Evolutionary conservation across 2,888 invertebrate species (phyloP), one percentile per base, ranked within the genome.

Genomic region (Biston stratarius): DNA sequence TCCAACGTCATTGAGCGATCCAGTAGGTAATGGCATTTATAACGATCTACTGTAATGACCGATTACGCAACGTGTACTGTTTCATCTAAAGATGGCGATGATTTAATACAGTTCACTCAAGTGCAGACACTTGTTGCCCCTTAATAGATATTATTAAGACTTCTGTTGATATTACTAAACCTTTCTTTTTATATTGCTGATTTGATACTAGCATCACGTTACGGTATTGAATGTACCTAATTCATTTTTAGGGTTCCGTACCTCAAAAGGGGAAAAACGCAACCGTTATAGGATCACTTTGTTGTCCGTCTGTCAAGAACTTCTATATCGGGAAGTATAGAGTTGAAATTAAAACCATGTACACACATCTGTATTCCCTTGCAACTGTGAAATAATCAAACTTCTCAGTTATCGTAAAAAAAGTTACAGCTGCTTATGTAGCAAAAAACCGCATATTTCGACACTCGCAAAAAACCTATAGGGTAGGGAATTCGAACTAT

Each of bases 21-120:
- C 58, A 70, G 67, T 69, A 71, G 70, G 68, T 69, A 71, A 74
- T 77, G 75, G 73, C 76, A 79, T 77, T 79, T 72, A 78, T 84
- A 83, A 80, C 80, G 74, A 83, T 83, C 78, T 80, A 77, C 80
- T 86, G 75, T 86, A 88, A 89, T 88, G 86, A 85, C 79, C 79
- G 85, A 85, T 91, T 89, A 83, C 85, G 85, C 81, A 89, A 89
- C 81, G 14, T 77, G 74, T 82, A 77, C 80, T 76, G 79, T 82
- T 83, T 72, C 80, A 84, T 85, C 81, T 85, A 84, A 85, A 80
- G 82, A 78, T 75, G 81, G 81, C 80, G 85, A 85, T 87, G 85
- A 86, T 84, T 84, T 84, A 84, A 81, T 84, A 82, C 80, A 83
- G 74, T 83, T 79, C 77, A 74, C 79, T 77, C 73, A 75, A 77